Percentiles rank a stretch among this genome's conserved stretches.
phyloP scores from a whole-genome alignment of 2,888 invertebrate species.

The Drosophila eohydei region DNA sequence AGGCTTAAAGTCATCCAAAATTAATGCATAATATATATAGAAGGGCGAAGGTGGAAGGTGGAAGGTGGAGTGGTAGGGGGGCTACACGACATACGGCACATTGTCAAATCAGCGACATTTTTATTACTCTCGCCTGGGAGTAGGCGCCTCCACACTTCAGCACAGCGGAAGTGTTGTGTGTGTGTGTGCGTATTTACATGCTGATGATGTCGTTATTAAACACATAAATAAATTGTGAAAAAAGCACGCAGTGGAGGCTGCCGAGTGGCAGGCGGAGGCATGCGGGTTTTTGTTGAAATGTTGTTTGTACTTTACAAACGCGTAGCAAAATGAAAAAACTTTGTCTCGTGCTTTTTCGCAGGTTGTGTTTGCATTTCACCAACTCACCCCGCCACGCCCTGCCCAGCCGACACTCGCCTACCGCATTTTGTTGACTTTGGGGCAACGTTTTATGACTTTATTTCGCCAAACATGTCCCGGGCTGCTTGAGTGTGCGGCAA shows the following conservation, averaged over 20 bases:
- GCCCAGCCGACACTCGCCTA: not conserved
- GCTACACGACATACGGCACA: slow-evolving; percentile 66
- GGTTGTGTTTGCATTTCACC: slow-evolving; percentile 44
- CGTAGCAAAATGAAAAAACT: slow-evolving; percentile 57
- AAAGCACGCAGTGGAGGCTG: slow-evolving; percentile 23
- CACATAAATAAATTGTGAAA: slow-evolving; percentile 78
- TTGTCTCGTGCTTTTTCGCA: slow-evolving; percentile 27
- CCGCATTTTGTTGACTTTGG: slow-evolving; percentile 51
- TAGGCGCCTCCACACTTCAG: slow-evolving; percentile 13
- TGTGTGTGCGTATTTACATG: slow-evolving; percentile 55
- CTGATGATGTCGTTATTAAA: slow-evolving; percentile 79
- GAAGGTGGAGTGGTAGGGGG: no score
- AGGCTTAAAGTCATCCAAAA: slow-evolving; percentile 60
- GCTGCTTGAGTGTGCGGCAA: slow-evolving; percentile 48
- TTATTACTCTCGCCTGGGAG: slow-evolving; percentile 62
- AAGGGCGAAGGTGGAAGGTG: no score
- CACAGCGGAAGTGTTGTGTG: slow-evolving; percentile 13
- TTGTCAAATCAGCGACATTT: slow-evolving; percentile 80
- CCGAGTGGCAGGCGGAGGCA: not conserved
- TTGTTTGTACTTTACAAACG: slow-evolving; percentile 43
- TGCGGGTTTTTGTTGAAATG: slow-evolving; percentile 29
- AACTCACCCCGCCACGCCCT: not conserved
- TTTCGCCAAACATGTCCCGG: slow-evolving; percentile 54
- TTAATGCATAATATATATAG: slow-evolving; percentile 62
- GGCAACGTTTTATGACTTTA: slow-evolving; percentile 67